Evolutionary conservation across 2,888 invertebrate species (phyloP).

Genomic region (Bruchidius siliquastri): DNA sequence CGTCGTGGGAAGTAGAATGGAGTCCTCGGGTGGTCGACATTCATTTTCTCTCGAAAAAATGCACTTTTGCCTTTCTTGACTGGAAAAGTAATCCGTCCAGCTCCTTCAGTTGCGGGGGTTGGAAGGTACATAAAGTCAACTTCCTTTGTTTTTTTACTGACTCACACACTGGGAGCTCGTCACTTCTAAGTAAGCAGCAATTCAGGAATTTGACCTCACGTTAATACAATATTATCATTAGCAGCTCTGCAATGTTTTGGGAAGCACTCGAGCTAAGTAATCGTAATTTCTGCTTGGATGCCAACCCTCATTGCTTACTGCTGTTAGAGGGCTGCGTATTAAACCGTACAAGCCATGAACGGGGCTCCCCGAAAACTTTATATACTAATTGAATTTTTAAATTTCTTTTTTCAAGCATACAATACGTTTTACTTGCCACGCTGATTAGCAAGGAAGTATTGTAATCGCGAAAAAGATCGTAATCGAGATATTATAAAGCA

Average conservation of each 20-base stretch:
- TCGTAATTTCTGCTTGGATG: constrained; percentile 22
- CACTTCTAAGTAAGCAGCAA: not conserved
- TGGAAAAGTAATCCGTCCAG: no score
- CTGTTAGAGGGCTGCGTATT: not conserved
- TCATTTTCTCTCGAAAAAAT: no score
- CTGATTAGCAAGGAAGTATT: no score
- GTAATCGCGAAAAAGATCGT: no score
- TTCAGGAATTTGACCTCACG: not conserved
- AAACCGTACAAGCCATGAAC: not conserved
- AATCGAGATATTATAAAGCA: no score
- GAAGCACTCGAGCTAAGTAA: constrained; percentile 21
- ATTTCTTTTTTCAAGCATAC: no score
- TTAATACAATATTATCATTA: not conserved
- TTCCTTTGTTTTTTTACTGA: not conserved
- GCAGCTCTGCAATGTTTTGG: constrained; percentile 16
- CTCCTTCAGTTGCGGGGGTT: no score
- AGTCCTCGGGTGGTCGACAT: no score
- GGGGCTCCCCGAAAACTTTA: not conserved
- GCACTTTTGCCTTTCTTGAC: no score
- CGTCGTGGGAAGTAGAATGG: no score
- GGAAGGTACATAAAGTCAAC: not conserved
- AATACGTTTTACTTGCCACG: no score
- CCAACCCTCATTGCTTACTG: constrained; percentile 12
- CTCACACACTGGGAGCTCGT: not conserved
- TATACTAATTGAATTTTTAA: no score